Evolutionary conservation across 1,140 invertebrate genomes (phyloP), one percentile per base, ranked within the genome.

Genomic region (Neotoxoptera formosana): DNA sequence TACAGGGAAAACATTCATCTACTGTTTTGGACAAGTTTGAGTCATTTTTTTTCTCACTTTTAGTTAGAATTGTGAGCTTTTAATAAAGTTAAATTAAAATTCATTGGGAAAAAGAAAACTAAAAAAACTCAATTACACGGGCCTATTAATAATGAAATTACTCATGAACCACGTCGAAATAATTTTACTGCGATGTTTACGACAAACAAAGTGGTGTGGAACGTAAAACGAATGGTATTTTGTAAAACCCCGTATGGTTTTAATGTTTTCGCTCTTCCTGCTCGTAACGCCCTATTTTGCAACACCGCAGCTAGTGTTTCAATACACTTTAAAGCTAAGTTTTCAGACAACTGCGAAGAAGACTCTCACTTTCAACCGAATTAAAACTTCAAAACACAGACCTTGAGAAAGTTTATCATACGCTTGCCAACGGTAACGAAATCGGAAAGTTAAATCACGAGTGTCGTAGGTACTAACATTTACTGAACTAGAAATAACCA

Each of bases 321-420:
- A 47, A 45, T 21, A 90, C 23, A 90, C 11, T 91, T 91, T 67
- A 47, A 67, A 91, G 36, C 21, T 21, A 90, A 67, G 34, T 67
- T 91, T 76, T 45, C 41, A 36, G 11, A 56, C 11, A 36, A 25
- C 2, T 9, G 41, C 23, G 45, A 60, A 53, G 23, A 67, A 91
- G 21, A 25, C 17, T 60, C 36, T 47, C 25, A 47, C 53, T 45
- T 56, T 90, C 89, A 60, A 91, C 56, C 25, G 41, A 91, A 90
- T 76, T 91, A 76, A n/a, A 91, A 91, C 56, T 91, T 91, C 56
- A 91, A 41, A 76, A 60, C 41, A 91, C 11, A 91, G 36, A 60
- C 25, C 89, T 45, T 60, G 51, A n/a, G 11, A 67, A 47, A 91
- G 36, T 91, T 91, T 91, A 90, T 45, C 34, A 36, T 53, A 41